phyloP scores from a whole-genome alignment of 1,140 invertebrate species.

The Panulirus ornatus region DNA sequence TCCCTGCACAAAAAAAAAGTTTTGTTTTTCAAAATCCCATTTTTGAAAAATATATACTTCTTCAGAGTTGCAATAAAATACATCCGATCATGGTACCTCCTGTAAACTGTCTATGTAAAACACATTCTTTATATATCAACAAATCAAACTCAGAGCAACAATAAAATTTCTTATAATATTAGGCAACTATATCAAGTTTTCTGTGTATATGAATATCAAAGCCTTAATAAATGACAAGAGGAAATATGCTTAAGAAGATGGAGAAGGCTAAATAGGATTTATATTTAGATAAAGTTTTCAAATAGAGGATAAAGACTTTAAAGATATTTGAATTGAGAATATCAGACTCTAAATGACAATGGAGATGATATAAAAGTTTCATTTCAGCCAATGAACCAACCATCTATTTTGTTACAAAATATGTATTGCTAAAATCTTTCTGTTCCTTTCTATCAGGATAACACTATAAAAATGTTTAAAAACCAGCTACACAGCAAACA shows the following conservation, averaged over 20 bases:
- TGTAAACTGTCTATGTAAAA: no score
- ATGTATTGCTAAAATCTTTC: slow-evolving; percentile 67
- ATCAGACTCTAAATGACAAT: slow-evolving; percentile 48
- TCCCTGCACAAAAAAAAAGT: no score
- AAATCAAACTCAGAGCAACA: background rate
- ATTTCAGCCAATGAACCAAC: slow-evolving; percentile 61
- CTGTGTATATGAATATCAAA: slow-evolving; percentile 57
- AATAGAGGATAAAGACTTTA: slow-evolving; percentile 52
- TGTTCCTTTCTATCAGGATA: slow-evolving; percentile 63
- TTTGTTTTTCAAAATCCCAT: no score
- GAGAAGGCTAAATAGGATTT: slow-evolving; percentile 56
- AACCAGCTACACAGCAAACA: slow-evolving; percentile 65
- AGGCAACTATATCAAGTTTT: slow-evolving; percentile 40
- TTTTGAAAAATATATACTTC: no score
- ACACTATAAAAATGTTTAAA: slow-evolving; percentile 68
- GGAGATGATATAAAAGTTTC: slow-evolving; percentile 56
- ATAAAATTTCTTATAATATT: background rate
- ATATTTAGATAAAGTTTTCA: slow-evolving; percentile 62
- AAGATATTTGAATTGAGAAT: slow-evolving; percentile 65
- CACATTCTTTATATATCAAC: no score
- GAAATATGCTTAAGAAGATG: slow-evolving; percentile 49
- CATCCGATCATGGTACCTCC: no score
- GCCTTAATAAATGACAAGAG: slow-evolving; percentile 50
- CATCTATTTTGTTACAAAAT: slow-evolving; percentile 64
- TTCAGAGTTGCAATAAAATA: no score